Conservation (phyloP, 2,797 vertebrate genomes). For the Lagodon rhomboides region DNA sequence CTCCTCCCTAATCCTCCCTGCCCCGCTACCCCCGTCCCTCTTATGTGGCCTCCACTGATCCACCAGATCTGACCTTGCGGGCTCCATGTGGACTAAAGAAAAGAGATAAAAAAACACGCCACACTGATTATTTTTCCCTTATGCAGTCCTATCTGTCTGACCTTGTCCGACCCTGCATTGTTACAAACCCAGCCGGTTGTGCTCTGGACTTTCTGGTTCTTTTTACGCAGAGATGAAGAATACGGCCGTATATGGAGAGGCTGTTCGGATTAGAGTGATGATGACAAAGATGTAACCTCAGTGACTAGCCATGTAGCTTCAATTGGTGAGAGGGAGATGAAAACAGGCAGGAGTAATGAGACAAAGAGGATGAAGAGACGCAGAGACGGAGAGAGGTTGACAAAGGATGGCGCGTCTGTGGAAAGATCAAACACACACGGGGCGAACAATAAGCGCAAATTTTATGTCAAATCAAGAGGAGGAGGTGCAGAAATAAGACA, state of each 20-base stretch:
- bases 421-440: conserved; percentile 18
- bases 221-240: conserved; percentile 4
- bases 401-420: conserved; percentile 9
- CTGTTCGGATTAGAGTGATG: conserved; percentile 19
- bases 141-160: conserved; percentile 34
- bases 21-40: conserved; percentile 15
- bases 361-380: conserved; percentile 5
- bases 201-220: background rate
- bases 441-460: background rate
- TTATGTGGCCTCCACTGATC: conserved; percentile 44
- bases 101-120: conserved; percentile 13
- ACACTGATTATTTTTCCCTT: conserved; percentile 27
- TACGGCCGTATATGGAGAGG: background rate
- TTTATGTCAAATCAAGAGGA: conserved; percentile 15
- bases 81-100: conserved; percentile 23
- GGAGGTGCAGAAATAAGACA: background rate
- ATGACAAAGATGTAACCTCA: conserved; percentile 21
- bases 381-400: conserved; percentile 1
- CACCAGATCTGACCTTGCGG: conserved; percentile 48
- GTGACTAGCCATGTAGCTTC: conserved; percentile 18
- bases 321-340: conserved; percentile 31
- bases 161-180: conserved; percentile 16
- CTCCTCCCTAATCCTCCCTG: conserved; percentile 53
- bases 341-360: conserved; percentile 45
- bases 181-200: conserved; percentile 13